phyloP scores from a whole-genome alignment of 2,797 vertebrate species.

The Acipenser oxyrinchus region DNA sequence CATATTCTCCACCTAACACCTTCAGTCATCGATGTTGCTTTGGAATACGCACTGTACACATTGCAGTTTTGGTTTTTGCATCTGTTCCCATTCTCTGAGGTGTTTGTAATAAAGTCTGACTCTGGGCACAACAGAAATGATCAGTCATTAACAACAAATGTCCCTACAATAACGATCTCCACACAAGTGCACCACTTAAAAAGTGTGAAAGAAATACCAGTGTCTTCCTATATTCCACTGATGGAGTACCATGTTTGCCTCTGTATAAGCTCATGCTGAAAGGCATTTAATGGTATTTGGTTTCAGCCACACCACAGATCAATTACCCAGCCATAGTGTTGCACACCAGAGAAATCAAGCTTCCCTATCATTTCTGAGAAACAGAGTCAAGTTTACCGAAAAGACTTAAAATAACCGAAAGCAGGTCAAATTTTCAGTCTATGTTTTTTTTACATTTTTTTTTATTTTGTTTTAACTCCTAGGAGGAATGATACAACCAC shows the following conservation, averaged over 20 bases:
- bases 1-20: conserved; percentile 2
- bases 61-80: conserved; percentile 4
- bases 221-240: not conserved
- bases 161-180: conserved; percentile 12
- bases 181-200: not conserved
- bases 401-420: conserved; percentile 2
- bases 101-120: not conserved
- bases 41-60: conserved; percentile 11
- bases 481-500: conserved; percentile 15
- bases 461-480: conserved; percentile 4
- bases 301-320: conserved; percentile 9
- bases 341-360: not conserved
- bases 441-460: not conserved
- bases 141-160: conserved; percentile 12
- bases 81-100: not conserved
- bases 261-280: not conserved
- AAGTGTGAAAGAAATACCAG: not conserved
- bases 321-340: conserved; percentile 11
- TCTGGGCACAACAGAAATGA: not conserved
- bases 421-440: conserved; percentile 2
- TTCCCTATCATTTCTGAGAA: conserved; percentile 8
- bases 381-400: conserved; percentile 3
- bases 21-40: conserved; percentile 10
- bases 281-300: conserved; percentile 3
- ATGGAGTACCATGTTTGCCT: conserved; percentile 3